Base-by-base conservation (phyloP, 2,888 invertebrate genomes). In the Dasysyrphus tricinctus region DNA sequence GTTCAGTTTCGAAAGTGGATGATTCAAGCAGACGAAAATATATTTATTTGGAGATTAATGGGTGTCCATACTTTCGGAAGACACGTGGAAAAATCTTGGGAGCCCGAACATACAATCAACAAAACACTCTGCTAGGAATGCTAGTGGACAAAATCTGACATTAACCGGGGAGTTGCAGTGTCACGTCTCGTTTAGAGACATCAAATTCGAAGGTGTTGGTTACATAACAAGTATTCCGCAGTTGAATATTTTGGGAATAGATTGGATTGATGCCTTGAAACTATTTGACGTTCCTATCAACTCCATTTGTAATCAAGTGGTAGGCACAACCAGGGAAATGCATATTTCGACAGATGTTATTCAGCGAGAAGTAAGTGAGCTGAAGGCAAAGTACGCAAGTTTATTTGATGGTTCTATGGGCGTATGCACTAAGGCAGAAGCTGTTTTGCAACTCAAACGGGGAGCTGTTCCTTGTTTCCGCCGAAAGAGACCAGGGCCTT, bases 401-500 rank as follows among this genome's bases (percentile, higher is more conserved):
- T 75, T 84, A 39, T 88, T 88, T 39, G 56, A 69, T 24, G 81
- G 69, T 29, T 65, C 76, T 0, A 44, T 83, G 19, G 83, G 32
- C 3, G 3, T 32, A 32, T 32, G 32, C 32, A 32, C 3, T 5
- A 32, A 32, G 32, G 32, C 5, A 32, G 32, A 32, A 32, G 32
- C 32, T 4, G 32, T 32, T 32, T 32, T 32, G 32, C 32, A 32
- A 5, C 59, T 88, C 3, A 88, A 88, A 44, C 82, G 80, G n/a
- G 69, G 81, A 39, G 75, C 63, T 12, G 11, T 39, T 39, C 39
- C 39, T 11, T 11, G 39, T 11, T 39, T 39, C 4, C 39, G 39
- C 12, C 39, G 87, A 63, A 88, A 88, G 72, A 80, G 88, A 47
- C 83, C 88, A 57, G 87, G 88, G 49, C 84, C 88, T 19, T 89